Base-by-base conservation (phyloP, 2,888 invertebrate genomes). In the Zygothrica quintamaculata region DNA sequence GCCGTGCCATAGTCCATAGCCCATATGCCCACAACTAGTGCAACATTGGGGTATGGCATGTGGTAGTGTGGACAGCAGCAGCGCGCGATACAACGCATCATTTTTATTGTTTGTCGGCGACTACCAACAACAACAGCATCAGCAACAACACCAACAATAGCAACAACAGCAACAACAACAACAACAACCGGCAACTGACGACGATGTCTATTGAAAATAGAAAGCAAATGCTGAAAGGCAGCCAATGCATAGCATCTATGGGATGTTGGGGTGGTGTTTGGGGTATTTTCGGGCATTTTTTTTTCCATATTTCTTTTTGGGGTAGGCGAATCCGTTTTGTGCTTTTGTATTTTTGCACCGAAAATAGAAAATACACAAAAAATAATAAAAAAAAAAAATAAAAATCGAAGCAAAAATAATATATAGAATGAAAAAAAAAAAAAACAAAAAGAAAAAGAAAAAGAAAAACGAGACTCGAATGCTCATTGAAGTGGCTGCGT, bases 81-180 rank as follows among this genome's bases (percentile, higher is more conserved):
- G 52, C 77, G 82, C 74, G 82, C 82, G 77, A 82, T 74, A 77
- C 80, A 80, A 82, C 80, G 80, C 80, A 80, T 80, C 80, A 80
- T 80, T 80, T 80, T 80, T 80, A 80, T 80, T 80, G 82, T 80
- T 80, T 77, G 80, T 68, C 79, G 80, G 80, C 68, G 43, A 61
- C 25, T 52, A 62, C 13, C 61, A 65, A 40, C 66, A 60, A 31
- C 50, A 48, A 16, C 52, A n/a, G n/a, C n/a, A n/a, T n/a, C n/a
- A n/a, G n/a, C n/a, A n/a, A n/a, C n/a, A n/a, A n/a, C 66, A 66
- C 6, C 53, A 58, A 29, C 48, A 59, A 48, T 50, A 43, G 22
- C 59, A 62, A 22, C 72, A 65, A 15, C 69, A 74, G n/a, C 71
- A 60, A 11, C 52, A 69, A 16, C 66, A 75, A 47, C 29, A 51